A percentile compares a stretch with the other conserved stretches of the same genome.
Evolutionary conservation across 2,797 vertebrate species (phyloP).

Genomic region (Oreortyx pictus): DNA sequence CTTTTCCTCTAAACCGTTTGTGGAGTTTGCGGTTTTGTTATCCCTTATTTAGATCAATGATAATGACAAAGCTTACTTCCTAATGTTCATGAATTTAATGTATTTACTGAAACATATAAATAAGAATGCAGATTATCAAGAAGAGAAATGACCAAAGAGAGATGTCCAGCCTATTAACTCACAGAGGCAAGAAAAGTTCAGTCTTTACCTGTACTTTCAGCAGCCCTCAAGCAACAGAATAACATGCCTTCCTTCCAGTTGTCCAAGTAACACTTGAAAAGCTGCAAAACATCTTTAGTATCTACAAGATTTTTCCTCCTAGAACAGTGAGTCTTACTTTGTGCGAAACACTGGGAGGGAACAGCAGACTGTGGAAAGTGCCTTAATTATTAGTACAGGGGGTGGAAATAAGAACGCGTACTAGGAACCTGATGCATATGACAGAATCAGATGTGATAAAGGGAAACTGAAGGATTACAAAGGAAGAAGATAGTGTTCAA

Average conservation of each 20-base stretch:
- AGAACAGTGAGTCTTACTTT: neutral
- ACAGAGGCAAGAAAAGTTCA: neutral
- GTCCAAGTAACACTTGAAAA: neutral
- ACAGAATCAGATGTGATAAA: neutral
- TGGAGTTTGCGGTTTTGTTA: neutral
- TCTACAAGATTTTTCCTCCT: neutral
- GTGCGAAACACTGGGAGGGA: neutral
- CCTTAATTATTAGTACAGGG: rapidly evolving
- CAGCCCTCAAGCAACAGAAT: neutral
- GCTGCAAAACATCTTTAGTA: neutral
- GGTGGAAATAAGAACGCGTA: neutral
- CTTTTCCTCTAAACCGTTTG: too few relatives aligned
- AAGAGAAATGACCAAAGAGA: neutral
- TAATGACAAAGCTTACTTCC: neutral
- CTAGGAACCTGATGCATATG: neutral
- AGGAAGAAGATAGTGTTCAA: neutral
- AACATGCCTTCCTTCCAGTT: neutral
- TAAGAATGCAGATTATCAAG: neutral
- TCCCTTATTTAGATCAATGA: neutral
- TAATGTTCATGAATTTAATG: neutral
- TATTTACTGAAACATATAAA: neutral
- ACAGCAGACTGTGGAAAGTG: neutral
- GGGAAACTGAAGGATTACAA: neutral
- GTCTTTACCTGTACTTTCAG: neutral
- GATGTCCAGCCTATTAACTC: neutral